Base-by-base conservation (phyloP, 2,113 vertebrate genomes). In the Charina bottae region DNA sequence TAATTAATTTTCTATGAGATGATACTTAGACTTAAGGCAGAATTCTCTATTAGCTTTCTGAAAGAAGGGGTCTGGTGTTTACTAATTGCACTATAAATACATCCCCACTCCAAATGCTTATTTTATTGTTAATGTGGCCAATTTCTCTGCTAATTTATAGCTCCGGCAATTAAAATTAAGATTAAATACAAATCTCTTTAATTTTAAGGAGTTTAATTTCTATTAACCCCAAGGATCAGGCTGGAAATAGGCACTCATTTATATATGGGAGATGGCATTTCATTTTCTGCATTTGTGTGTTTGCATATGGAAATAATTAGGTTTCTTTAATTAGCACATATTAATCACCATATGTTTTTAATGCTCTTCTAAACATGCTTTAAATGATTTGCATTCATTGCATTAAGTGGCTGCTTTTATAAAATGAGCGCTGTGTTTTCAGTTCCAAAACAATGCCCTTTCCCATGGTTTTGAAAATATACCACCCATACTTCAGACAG, bases 111-210 rank as follows among this genome's bases (percentile, higher is more conserved):
- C 86, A 92, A 95, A n/a, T 89, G 72, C n/a, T 92, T 95, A 60
- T n/a, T 92, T 90, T 93, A 93, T 93, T 87, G 83, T 88, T 94
- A 94, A 92, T 91, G 59, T 78, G 90, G 91, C 72, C 59, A 90
- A 87, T 95, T 95, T 94, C 55, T 91, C 92, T 94, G 90, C 49
- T 94, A 89, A 91, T 92, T 11, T 10, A 89, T 88, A 91, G 83
- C 28, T 83, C 19, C 33, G 56, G 59, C 85, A 95, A 95, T 88
- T 91, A 58, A 95, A 94, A 94, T 90, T 54, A 93, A 94, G 49
- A 94, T 95, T 94, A 96, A 95, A 92, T 87, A 95, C 88, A 91
- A 93, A 95, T 94, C 90, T 93, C 1, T 93, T 96, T 90, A 85
- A 92, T 93, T 94, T 93, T 93, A 91, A 94, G 68, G 49, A 93